Evolutionary conservation across 2,888 invertebrate species (phyloP).

Genomic region (Spicauda simplicius): DNA sequence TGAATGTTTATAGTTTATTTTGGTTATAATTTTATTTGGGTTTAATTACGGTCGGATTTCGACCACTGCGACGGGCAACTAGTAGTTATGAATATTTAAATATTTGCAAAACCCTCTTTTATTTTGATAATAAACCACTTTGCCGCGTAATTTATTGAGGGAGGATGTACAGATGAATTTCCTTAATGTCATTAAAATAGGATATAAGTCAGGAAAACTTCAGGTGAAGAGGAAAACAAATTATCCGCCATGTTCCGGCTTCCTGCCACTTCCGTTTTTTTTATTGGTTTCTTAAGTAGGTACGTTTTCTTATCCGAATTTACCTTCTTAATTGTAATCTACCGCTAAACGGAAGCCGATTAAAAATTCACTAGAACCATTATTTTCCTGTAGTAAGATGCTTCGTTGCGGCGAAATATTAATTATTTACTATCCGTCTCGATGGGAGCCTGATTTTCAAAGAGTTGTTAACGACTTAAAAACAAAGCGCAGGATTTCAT

Average conservation of each 20-base stretch:
- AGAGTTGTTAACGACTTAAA: constrained; percentile 57
- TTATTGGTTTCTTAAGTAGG: constrained; percentile 41
- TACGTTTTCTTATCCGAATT: constrained; percentile 43
- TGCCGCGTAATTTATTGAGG: not conserved
- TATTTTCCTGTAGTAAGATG: constrained; percentile 49
- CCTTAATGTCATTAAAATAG: not conserved
- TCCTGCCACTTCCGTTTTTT: constrained; percentile 40
- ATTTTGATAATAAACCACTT: not conserved
- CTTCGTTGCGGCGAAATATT: constrained; percentile 50
- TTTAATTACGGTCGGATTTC: too few species aligned
- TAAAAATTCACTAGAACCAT: constrained; percentile 62
- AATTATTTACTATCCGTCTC: constrained; percentile 61
- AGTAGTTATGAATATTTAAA: too few species aligned
- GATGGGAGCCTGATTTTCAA: constrained; percentile 54
- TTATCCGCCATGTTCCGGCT: constrained; percentile 37
- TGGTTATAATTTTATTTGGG: too few species aligned
- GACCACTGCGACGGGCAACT: too few species aligned
- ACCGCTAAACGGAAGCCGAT: constrained; percentile 56
- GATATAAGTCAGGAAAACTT: constrained; percentile 6
- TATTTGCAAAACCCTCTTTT: too few species aligned
- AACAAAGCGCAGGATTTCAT: constrained; percentile 44
- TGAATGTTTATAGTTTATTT: too few species aligned
- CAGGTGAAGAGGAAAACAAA: constrained; percentile 35
- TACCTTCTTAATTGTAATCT: constrained; percentile 52
- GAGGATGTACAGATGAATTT: not conserved